These are phyloP conservation scores for Gymnogyps californianus DNA, from an alignment of 2,113 vertebrate genomes.

Conservation along the genomic window DNA sequence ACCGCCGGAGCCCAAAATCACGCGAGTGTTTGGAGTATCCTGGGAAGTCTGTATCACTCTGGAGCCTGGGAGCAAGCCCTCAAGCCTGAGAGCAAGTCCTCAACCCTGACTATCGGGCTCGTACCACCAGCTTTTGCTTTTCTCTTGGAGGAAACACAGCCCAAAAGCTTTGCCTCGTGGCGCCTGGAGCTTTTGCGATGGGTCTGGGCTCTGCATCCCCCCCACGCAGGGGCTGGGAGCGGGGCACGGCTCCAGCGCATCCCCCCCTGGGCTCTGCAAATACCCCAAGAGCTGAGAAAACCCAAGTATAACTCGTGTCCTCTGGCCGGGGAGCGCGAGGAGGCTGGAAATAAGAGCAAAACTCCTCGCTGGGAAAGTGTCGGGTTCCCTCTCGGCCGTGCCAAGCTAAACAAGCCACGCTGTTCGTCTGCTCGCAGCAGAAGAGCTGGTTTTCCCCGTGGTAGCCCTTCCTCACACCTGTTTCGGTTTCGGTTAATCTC, in stretches of 20 bases:
- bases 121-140: background rate
- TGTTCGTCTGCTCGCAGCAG: background rate
- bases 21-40: background rate
- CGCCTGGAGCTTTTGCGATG: background rate
- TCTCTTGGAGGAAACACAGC: background rate
- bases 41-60: background rate
- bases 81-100: background rate
- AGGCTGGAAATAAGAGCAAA: background rate
- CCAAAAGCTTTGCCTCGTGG: background rate
- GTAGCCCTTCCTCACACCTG: background rate
- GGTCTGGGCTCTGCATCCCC: background rate
- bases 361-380: background rate
- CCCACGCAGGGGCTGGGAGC: rapidly evolving
- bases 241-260: background rate
- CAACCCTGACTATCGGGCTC: background rate
- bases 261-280: background rate
- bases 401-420: conserved; percentile 11
- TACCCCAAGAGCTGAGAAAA: background rate
- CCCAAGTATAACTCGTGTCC: background rate
- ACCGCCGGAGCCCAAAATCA: rapidly evolving
- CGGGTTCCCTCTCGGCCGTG: background rate
- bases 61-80: background rate
- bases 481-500: background rate
- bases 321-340: rapidly evolving
- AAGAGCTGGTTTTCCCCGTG: background rate